A percentile compares a stretch with the other conserved stretches of the same genome.
Conservation (phyloP, 2,797 vertebrate genomes). For the Cossypha dichroa region DNA sequence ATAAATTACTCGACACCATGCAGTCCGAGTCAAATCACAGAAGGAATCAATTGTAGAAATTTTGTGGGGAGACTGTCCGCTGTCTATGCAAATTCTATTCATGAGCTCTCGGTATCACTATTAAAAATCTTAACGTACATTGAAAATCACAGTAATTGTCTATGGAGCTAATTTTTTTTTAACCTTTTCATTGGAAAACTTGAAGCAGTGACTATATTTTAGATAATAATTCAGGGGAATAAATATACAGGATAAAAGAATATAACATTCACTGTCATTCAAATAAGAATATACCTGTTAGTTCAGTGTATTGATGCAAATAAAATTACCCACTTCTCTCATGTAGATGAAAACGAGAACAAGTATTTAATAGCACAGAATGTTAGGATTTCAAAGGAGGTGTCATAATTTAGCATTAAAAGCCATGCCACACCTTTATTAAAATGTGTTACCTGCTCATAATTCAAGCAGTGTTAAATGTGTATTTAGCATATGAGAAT, state of each 20-base stretch:
- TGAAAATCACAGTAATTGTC: not conserved
- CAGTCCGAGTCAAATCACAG: not conserved
- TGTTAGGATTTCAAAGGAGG: not conserved
- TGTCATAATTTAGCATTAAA: not conserved
- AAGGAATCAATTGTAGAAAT: not conserved
- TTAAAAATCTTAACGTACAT: not conserved
- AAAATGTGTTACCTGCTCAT: not conserved
- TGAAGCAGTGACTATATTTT: not conserved
- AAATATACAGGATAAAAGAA: not conserved
- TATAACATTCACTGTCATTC: not conserved
- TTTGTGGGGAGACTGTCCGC: not conserved
- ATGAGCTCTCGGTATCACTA: not conserved
- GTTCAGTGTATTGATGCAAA: not conserved
- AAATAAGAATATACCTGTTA: not conserved
- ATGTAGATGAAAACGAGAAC: not conserved
- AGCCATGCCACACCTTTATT: not conserved
- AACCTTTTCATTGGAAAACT: not conserved
- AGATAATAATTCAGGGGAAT: not conserved
- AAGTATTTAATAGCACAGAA: not conserved
- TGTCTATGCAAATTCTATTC: not conserved
- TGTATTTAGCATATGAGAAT: not conserved
- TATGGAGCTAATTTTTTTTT: not conserved
- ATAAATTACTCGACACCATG: not conserved
- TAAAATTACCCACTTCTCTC: not conserved
- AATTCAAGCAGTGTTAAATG: not conserved